Evolutionary conservation across 2,113 vertebrate species (phyloP), one percentile per base, ranked within the genome.

Genomic region (Oenanthe oenanthe): DNA sequence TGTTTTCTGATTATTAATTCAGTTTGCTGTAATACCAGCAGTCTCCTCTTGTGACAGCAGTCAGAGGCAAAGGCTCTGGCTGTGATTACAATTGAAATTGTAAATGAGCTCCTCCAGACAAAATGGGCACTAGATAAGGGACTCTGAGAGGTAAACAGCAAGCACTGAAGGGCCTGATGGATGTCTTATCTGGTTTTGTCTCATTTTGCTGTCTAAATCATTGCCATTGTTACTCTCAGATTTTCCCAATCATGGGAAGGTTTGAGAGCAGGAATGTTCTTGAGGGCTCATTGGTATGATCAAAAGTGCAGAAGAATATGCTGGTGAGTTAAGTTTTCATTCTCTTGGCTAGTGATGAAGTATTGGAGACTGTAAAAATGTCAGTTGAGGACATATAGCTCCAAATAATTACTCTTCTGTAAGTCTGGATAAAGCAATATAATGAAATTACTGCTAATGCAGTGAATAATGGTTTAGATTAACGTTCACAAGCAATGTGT

Each of bases 381-480:
- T 82, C 87, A 87, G 8, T 79, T 89, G 79, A 85, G 58, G 53
- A 73, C 70, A 62, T n/a, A 73, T 6, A 87, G 13, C 7, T 93
- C 43, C 48, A 89, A 89, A 92, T 73, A 87, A 22, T 79, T 51
- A 73, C 50, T 65, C 50, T 89, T 95, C 81, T 76, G 16, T 88
- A 80, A 83, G 58, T 29, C 26, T 95, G 51, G 38, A 58, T 76
- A 89, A 93, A 89, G 42, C 42, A 89, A 58, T 73, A 48, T 76
- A 65, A 80, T 77, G 36, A 83, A 91, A 87, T 83, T 73, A 70
- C 21, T 61, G 32, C 25, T 95, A 79, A 95, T 79, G 42, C 9
- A 82, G 32, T 58, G 77, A 88, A 70, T 73, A 88, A 61, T 70
- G 47, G 29, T 85, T 96, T 77, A 93, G 76, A 84, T 92, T 85